phyloP scores from a whole-genome alignment of 1,140 invertebrate genomes.

The Tenebrio molitor region DNA sequence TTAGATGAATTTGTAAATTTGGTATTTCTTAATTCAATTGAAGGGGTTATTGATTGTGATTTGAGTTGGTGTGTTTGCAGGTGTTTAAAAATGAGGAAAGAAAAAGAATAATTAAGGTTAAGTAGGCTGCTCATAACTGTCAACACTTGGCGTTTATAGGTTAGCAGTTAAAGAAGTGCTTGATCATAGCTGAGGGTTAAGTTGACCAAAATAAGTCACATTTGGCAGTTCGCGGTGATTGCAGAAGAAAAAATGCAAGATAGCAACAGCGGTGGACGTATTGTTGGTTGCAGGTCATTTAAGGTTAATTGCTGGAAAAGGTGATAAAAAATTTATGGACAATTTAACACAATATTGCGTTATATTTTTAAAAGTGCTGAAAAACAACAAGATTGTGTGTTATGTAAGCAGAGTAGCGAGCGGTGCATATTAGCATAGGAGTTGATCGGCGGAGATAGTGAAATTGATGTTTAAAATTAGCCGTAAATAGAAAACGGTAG shows the following conservation, averaged over 20 bases:
- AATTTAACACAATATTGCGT: not conserved
- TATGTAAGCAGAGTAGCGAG: constrained; percentile 12
- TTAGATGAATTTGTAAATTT: too few relatives aligned
- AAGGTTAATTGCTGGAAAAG: not conserved
- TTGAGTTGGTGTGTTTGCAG: too few relatives aligned
- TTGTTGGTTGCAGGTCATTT: constrained; percentile 17
- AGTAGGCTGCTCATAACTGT: too few relatives aligned
- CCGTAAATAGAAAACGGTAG: not conserved
- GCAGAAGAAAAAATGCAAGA: not conserved
- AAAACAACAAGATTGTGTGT: constrained; percentile 17
- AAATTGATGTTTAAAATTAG: not conserved
- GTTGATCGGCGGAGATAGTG: not conserved
- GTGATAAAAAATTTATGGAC: constrained; percentile 3
- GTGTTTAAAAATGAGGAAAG: too few relatives aligned
- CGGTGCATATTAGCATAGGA: not conserved
- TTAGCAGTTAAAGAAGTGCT: too few relatives aligned
- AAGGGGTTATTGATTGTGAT: too few relatives aligned
- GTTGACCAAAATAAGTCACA: too few relatives aligned
- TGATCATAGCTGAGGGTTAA: too few relatives aligned
- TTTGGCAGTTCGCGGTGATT: too few relatives aligned
- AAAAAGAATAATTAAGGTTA: too few relatives aligned
- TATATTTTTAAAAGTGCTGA: constrained; percentile 7
- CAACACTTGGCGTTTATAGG: too few relatives aligned
- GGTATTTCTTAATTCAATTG: too few relatives aligned
- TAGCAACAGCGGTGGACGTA: not conserved